phyloP scores from a whole-genome alignment of 2,113 vertebrate species.

The Balaenoptera acutorostrata region DNA sequence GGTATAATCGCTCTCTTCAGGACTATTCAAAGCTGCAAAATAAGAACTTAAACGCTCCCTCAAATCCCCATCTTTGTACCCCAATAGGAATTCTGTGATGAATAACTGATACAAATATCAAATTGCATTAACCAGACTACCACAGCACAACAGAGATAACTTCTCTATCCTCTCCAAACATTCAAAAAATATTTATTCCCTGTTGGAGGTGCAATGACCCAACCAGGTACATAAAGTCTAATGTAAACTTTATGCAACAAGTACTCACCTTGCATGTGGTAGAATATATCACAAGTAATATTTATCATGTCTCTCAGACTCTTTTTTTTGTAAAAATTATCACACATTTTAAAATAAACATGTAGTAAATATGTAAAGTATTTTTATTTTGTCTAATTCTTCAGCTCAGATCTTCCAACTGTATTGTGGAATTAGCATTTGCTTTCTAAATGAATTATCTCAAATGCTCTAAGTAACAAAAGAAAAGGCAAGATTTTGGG shows the following conservation, averaged over 20 bases:
- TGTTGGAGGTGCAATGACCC: not conserved
- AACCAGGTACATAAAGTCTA: not conserved
- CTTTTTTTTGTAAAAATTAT: not conserved
- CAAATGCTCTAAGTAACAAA: not conserved
- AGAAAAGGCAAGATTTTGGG: not conserved
- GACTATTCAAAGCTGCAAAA: not conserved
- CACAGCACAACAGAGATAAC: not conserved
- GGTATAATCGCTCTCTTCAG: not conserved
- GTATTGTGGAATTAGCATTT: not conserved
- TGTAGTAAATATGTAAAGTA: not conserved
- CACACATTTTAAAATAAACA: not conserved
- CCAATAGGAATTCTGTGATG: not conserved
- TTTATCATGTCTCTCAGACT: not conserved
- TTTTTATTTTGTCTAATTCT: not conserved
- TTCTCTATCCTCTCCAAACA: not conserved
- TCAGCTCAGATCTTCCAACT: fast-evolving
- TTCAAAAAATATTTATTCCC: not conserved
- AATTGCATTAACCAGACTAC: not conserved
- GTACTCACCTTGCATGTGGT: not conserved
- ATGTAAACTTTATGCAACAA: not conserved
- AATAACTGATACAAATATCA: not conserved
- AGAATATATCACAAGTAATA: not conserved
- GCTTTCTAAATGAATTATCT: not conserved
- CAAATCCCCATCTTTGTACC: not conserved
- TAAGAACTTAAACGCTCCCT: not conserved